These are phyloP conservation scores for Eupelmus urozonus DNA, from an alignment of 2,888 invertebrate species.

Conservation along the genomic window DNA sequence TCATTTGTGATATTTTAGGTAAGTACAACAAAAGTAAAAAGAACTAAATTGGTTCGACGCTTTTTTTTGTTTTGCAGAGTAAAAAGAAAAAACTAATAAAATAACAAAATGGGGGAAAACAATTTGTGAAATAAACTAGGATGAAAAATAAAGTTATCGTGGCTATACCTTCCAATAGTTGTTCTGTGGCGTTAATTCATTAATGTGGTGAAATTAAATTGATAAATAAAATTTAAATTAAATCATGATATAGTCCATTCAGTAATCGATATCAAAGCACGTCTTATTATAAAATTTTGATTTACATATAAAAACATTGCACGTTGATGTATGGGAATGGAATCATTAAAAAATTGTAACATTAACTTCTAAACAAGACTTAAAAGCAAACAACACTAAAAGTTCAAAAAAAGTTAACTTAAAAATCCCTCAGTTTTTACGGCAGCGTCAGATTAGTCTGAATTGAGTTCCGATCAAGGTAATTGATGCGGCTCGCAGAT, in stretches of 20 bases:
- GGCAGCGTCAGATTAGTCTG: slow-evolving; percentile 90
- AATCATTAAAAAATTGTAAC: no score
- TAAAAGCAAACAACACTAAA: no score
- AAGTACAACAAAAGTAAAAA: not conserved
- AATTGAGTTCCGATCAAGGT: slow-evolving; percentile 85
- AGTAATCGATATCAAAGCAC: slow-evolving; percentile 7
- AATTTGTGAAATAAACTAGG: slow-evolving; percentile 54
- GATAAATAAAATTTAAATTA: not conserved
- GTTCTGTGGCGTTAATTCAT: slow-evolving; percentile 12
- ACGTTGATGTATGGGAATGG: no score
- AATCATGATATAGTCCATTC: not conserved
- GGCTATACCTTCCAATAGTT: slow-evolving; percentile 19
- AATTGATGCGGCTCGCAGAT: slow-evolving; percentile 83
- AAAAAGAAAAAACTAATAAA: slow-evolving; percentile 12
- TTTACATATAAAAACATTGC: no score
- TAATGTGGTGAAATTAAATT: not conserved
- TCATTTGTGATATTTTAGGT: no score
- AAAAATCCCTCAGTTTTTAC: slow-evolving; percentile 73
- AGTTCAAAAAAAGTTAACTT: slow-evolving; percentile 19
- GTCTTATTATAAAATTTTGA: no score
- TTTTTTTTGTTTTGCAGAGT: not conserved
- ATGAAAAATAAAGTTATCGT: slow-evolving; percentile 27
- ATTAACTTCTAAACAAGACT: no score
- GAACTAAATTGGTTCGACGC: not conserved
- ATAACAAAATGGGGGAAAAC: slow-evolving; percentile 7